Conservation (phyloP, 2,888 invertebrate species). For the Hydraecia micacea region DNA sequence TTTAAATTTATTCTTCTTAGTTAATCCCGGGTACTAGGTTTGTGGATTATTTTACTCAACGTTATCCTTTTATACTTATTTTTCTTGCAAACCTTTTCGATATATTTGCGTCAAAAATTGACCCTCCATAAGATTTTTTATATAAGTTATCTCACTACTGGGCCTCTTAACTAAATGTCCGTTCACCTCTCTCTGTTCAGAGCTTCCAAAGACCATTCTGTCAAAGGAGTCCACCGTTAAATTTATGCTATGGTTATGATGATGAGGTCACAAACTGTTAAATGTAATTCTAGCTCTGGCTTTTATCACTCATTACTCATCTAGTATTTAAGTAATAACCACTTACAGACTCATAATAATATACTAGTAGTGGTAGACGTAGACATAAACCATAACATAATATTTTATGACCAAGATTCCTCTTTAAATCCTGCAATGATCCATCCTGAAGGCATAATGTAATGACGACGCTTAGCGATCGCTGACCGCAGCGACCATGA, state of each 20-base stretch:
- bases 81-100: background rate
- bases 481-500: slow-evolving; percentile 54
- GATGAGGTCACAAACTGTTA: background rate
- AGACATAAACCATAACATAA: slow-evolving; percentile 9
- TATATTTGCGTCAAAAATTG: background rate
- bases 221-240: background rate
- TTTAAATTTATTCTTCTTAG: slow-evolving; percentile 37
- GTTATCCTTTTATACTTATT: background rate
- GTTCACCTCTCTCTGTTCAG: background rate
- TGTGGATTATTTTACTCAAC: background rate
- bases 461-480: slow-evolving; percentile 41
- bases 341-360: slow-evolving; percentile 4
- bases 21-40: slow-evolving; percentile 5
- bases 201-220: background rate
- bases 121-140: background rate
- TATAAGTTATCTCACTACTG: background rate
- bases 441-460: slow-evolving; percentile 41
- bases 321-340: background rate
- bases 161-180: background rate
- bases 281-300: background rate
- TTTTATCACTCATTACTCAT: background rate
- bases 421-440: slow-evolving; percentile 33
- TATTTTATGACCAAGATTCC: slow-evolving; percentile 27
- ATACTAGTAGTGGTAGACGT: background rate
- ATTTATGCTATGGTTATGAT: background rate